phyloP scores from a whole-genome alignment of 92 coral and sea anemone species.

The Pocillopora meandrina region DNA sequence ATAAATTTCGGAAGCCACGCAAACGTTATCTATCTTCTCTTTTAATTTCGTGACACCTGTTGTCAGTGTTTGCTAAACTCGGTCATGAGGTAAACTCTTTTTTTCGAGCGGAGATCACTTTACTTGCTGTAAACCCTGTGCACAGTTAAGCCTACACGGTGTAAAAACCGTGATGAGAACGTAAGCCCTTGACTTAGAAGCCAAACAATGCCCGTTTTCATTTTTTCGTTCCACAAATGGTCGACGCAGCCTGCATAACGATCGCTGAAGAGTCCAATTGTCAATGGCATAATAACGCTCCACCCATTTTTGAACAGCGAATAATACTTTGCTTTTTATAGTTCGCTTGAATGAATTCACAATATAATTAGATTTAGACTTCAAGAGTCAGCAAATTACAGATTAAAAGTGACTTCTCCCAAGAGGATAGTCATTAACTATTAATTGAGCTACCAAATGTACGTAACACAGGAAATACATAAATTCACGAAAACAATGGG shows the following conservation, averaged over 20 bases:
- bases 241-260: constrained; percentile 52
- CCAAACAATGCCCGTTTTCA: constrained; percentile 77
- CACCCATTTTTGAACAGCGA: constrained; percentile 71
- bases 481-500: constrained; percentile 91
- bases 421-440: constrained; percentile 92
- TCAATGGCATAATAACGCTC: constrained; percentile 76
- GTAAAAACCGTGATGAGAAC: constrained; percentile 33
- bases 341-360: constrained; percentile 75
- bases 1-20: constrained; percentile 51
- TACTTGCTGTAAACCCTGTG: constrained; percentile 7
- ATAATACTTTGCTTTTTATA: constrained; percentile 87
- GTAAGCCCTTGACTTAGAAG: constrained; percentile 41
- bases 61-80: constrained; percentile 45
- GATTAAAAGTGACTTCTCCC: constrained; percentile 89
- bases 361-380: constrained; percentile 91
- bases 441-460: constrained; percentile 91
- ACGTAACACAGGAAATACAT: constrained; percentile 98
- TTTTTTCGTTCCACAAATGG: constrained; percentile 58
- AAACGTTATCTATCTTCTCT: constrained; percentile 40
- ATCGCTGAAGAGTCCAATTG: constrained; percentile 70
- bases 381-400: constrained; percentile 93
- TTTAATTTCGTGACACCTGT: constrained; percentile 54
- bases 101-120: constrained; percentile 12
- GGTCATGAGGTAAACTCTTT: constrained; percentile 46
- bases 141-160: constrained; percentile 30